Conservation (phyloP, 2,113 vertebrate species). For the Indicator indicator region DNA sequence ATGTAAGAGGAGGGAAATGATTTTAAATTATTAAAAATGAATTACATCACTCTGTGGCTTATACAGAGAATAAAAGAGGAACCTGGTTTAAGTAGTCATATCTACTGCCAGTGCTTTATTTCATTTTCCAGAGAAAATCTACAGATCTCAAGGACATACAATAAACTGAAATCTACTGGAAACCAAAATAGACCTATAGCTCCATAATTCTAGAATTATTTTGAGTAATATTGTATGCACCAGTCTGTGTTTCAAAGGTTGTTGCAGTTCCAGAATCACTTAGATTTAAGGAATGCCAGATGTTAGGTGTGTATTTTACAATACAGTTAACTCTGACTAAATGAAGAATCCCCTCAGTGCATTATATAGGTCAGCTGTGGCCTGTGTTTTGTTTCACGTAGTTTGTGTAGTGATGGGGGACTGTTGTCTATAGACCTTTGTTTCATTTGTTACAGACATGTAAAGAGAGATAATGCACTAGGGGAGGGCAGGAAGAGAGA, state of each 20-base stretch:
- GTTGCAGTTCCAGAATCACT: not conserved
- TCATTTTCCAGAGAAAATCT: not conserved
- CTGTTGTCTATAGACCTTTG: not conserved
- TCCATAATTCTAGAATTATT: not conserved
- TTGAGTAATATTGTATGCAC: not conserved
- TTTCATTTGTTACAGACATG: not conserved
- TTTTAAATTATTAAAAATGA: constrained; percentile 27
- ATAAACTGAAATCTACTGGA: not conserved
- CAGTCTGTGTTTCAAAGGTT: not conserved
- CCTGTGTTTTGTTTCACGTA: not conserved
- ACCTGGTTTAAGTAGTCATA: constrained; percentile 1
- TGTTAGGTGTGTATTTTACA: not conserved
- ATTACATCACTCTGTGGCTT: not conserved
- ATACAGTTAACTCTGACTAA: not conserved
- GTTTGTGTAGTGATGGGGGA: not conserved
- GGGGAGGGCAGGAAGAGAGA: not conserved
- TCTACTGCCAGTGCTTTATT: not conserved
- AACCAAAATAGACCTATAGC: not conserved
- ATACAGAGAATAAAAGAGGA: not conserved
- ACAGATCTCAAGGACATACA: not conserved
- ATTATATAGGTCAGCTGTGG: not conserved
- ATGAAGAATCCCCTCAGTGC: not conserved
- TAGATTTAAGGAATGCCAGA: not conserved
- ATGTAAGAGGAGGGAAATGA: not conserved
- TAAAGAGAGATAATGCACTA: not conserved